Evolutionary conservation across 2,797 vertebrate species (phyloP), one percentile per base, ranked within the genome.

Genomic region (Antrozous pallidus): DNA sequence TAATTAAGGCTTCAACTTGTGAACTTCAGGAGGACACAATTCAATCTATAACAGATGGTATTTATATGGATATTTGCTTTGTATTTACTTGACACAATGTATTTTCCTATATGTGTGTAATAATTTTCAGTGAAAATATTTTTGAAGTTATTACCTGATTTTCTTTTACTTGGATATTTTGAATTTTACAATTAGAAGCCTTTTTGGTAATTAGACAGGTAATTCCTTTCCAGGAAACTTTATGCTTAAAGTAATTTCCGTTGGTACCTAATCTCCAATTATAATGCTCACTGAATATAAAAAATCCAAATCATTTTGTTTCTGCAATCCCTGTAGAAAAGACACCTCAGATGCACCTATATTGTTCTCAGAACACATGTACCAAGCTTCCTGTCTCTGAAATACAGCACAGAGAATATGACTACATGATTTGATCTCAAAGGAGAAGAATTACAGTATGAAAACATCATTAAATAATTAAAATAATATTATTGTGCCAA

Each of bases 201-300:
- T 89, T 89, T 83, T 88, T 86, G 88, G 65, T 95, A 97, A 97
- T 97, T 97, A 96, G 95, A 40, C 47, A 90, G 65, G 93, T 98
- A 97, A 97, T 98, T 96, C 96, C 86, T 93, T 98, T 97, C 92
- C 89, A 96, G 97, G 97, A 97, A 96, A 70, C 42, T 88, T 95
- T 95, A 92, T 94, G 20, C 78, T 97, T 96, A 88, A 92, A 47
- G 96, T 94, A 78, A 97, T 92, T 95, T 97, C 95, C 71, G 91
- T 97, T 75, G 88, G 38, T 28, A 96, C 83, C 28, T 94, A 81
- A 90, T 69, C 79, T 96, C 88, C 97, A 97, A 97, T 98, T 97
- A 94, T 84, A 90, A 92, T 69, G 67, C 5, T 96, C 86, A 77
- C 70, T 14, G 75, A 78, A 90, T 80, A 81, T 36, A 95, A 88